Evolutionary conservation across 2,113 vertebrate species (phyloP).

Genomic region (Telmatochromis brichardi): DNA sequence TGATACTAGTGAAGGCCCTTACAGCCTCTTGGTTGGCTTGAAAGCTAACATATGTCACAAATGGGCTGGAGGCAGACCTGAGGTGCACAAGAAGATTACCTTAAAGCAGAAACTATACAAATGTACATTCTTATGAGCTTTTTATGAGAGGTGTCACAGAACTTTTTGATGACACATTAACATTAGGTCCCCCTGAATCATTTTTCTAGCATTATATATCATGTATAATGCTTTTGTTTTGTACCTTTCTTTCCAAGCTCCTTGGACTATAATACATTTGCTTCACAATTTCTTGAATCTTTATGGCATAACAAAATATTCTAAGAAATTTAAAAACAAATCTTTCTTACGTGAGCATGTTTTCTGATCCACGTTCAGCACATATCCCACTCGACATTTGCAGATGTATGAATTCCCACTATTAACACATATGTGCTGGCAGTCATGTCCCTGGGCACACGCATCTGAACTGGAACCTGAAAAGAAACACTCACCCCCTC

Average conservation of each 20-base stretch:
- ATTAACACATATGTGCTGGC: constrained; percentile 69
- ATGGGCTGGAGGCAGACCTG: neutral
- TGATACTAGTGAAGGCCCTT: neutral
- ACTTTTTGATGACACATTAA: neutral
- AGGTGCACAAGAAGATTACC: neutral
- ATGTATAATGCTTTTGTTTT: neutral
- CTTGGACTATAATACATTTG: neutral
- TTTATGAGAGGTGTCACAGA: neutral
- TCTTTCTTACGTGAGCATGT: constrained; percentile 65
- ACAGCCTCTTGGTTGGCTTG: neutral
- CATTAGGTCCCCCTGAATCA: neutral
- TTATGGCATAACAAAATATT: neutral
- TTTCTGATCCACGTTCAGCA: constrained; percentile 67
- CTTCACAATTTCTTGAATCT: neutral
- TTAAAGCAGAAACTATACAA: neutral
- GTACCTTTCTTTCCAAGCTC: neutral
- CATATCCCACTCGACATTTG: constrained; percentile 66
- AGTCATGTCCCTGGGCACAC: constrained; percentile 61
- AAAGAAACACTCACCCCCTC: neutral
- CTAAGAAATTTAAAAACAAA: neutral
- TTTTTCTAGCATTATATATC: neutral
- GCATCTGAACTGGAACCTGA: constrained; percentile 35
- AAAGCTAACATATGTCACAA: neutral
- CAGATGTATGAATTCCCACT: constrained; percentile 50
- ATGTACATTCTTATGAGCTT: neutral